These are phyloP conservation scores for Rhabdomys dilectus DNA, from an alignment of 2,113 vertebrate species.

Conservation along the genomic window DNA sequence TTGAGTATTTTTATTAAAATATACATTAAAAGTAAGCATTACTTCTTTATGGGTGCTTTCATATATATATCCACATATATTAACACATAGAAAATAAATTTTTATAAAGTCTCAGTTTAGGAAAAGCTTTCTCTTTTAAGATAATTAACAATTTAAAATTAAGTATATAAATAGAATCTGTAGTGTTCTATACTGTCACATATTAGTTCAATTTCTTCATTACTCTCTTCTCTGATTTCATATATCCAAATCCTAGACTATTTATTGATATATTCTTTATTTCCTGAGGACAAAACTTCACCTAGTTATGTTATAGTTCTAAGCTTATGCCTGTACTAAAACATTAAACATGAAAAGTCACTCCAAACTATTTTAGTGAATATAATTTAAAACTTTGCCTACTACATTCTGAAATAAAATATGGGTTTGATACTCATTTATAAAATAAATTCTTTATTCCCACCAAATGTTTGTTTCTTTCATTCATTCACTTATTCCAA, in stretches of 20 bases:
- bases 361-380: neutral
- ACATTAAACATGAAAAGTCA: neutral
- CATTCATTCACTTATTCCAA: neutral
- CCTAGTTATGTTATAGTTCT: neutral
- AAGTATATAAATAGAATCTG: neutral
- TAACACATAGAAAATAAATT: neutral
- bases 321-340: neutral
- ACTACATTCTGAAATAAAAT: slow-evolving; percentile 35
- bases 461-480: neutral
- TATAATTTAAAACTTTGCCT: neutral
- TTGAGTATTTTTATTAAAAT: neutral
- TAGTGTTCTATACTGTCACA: no score
- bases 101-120: neutral
- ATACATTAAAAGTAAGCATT: neutral
- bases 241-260: neutral
- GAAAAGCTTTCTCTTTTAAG: neutral
- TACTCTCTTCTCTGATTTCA: neutral
- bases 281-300: neutral
- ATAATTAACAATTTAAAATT: neutral
- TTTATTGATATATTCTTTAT: neutral
- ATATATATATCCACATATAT: neutral
- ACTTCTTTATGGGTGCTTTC: neutral
- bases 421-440: neutral
- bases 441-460: neutral
- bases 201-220: neutral